phyloP scores from a whole-genome alignment of 2,888 invertebrate species.

The Liodrosophila aerea region DNA sequence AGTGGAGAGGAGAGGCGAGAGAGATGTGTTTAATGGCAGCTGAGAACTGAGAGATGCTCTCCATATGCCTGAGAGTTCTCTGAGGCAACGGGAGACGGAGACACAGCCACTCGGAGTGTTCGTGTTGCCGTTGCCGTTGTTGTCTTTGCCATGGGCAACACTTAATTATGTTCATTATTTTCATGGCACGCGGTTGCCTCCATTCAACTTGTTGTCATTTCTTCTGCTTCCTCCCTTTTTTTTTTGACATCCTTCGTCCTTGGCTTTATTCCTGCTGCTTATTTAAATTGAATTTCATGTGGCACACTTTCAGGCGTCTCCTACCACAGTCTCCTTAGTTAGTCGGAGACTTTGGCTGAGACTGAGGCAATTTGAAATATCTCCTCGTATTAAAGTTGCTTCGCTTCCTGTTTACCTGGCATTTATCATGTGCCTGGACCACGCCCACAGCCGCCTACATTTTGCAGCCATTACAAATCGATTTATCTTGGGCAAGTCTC shows the following conservation, averaged over 20 bases:
- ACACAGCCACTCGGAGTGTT: no score
- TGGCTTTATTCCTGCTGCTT: constrained; percentile 43
- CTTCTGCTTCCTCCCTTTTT: constrained; percentile 35
- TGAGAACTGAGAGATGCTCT: constrained; percentile 2
- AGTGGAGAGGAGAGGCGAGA: constrained; percentile 12
- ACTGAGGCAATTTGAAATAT: constrained; percentile 18
- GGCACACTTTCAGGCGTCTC: constrained; percentile 31
- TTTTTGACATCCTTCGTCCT: constrained; percentile 45
- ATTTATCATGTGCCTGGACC: constrained; percentile 56
- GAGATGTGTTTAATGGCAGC: constrained; percentile 32
- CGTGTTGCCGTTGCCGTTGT: constrained; percentile 26
- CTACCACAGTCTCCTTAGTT: constrained; percentile 62
- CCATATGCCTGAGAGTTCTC: not conserved
- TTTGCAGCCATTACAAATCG: constrained; percentile 78
- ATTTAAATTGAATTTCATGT: constrained; percentile 73
- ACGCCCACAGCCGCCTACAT: constrained; percentile 19
- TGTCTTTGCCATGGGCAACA: constrained; percentile 72
- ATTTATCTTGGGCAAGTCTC: constrained; percentile 71
- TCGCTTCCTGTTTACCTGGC: constrained; percentile 21
- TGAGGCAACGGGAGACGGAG: not conserved
- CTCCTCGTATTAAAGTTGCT: not conserved
- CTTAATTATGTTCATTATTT: constrained; percentile 78
- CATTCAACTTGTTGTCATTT: constrained; percentile 9
- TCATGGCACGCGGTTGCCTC: constrained; percentile 68
- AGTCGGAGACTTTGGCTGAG: constrained; percentile 7